Evolutionary conservation across 2,797 vertebrate genomes (phyloP).

Genomic region (Artibeus jamaicensis): DNA sequence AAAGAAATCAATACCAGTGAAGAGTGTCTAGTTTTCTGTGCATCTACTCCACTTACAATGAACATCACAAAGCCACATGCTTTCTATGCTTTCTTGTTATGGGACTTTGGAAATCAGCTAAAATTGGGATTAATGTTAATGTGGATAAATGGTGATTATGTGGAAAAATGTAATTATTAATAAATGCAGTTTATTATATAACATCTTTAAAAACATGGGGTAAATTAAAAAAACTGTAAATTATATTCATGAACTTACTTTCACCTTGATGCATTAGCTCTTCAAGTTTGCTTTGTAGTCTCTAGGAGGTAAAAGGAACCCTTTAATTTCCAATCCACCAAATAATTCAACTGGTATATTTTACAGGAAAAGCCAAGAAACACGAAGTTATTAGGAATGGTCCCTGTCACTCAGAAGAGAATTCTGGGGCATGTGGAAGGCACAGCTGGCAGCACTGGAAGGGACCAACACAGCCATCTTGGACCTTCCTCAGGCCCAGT

Average conservation of each 20-base stretch:
- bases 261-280: constrained; percentile 80
- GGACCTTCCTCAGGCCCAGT: neutral
- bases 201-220: constrained; percentile 31
- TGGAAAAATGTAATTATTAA: neutral
- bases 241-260: constrained; percentile 78
- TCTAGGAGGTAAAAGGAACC: constrained; percentile 79
- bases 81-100: neutral
- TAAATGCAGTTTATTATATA: neutral
- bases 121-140: neutral
- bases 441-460: neutral
- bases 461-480: neutral
- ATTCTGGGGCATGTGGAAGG: neutral
- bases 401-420: neutral
- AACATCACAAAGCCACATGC: neutral
- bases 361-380: constrained; percentile 10
- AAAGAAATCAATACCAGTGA: neutral
- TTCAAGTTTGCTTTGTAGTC: constrained; percentile 86
- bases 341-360: neutral
- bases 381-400: neutral
- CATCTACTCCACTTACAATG: neutral
- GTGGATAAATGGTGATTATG: neutral
- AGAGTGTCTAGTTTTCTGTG: neutral
- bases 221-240: neutral
- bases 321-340: constrained; percentile 2
- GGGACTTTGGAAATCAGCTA: neutral